phyloP scores from a whole-genome alignment of 2,113 vertebrate genomes.

The Alosa alosa region DNA sequence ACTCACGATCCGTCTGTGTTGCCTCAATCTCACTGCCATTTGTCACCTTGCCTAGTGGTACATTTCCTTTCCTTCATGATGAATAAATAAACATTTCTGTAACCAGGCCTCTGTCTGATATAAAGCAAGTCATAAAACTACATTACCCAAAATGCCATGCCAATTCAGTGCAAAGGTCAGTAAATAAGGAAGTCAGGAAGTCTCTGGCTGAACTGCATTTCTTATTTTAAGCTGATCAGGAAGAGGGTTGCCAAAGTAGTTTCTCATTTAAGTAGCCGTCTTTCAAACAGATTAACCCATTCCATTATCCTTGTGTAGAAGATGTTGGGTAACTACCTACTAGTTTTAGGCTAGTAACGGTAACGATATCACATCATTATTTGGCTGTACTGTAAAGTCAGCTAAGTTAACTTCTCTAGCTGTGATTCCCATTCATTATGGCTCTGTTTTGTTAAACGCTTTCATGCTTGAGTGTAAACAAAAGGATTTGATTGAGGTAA shows the following conservation, averaged over 20 bases:
- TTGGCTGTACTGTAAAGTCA: neutral
- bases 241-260: constrained; percentile 37
- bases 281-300: constrained; percentile 37
- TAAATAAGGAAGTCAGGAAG: constrained; percentile 66
- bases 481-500: neutral
- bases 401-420: neutral
- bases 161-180: constrained; percentile 41
- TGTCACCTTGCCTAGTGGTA: neutral
- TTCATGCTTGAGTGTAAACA: neutral
- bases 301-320: constrained; percentile 7
- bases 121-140: constrained; percentile 45
- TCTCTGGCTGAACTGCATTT: constrained; percentile 33
- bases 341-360: neutral
- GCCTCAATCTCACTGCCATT: neutral
- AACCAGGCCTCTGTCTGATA: neutral
- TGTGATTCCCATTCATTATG: neutral
- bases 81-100: neutral
- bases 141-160: constrained; percentile 63
- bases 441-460: neutral
- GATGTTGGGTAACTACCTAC: neutral
- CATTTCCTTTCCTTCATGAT: neutral
- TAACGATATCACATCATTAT: neutral
- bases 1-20: neutral
- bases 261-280: constrained; percentile 31
- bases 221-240: constrained; percentile 63